Conservation (phyloP, 64 coral and sea anemone genomes). For the Hydrozoanthus tunicans region DNA sequence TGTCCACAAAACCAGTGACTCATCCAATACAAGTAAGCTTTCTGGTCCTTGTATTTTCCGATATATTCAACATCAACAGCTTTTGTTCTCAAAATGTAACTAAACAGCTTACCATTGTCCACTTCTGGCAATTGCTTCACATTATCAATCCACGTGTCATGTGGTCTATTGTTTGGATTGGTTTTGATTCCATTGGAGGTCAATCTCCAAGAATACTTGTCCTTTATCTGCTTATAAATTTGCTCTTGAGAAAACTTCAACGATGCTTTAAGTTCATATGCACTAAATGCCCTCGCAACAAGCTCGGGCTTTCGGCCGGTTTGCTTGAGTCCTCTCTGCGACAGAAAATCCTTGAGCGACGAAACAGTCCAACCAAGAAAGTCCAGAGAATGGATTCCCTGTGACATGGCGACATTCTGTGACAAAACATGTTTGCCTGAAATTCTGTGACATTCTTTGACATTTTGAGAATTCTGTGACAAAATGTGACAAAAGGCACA, state of each 20-base stretch:
- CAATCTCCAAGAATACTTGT: slow-evolving; percentile 1
- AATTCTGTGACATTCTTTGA: too few relatives aligned
- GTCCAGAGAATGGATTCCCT: neutral
- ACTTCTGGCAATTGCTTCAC: slow-evolving; percentile 60
- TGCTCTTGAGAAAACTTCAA: slow-evolving; percentile 59
- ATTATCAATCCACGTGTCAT: slow-evolving; percentile 53
- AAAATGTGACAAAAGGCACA: too few relatives aligned
- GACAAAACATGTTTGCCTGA: too few relatives aligned
- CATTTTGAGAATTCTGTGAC: too few relatives aligned
- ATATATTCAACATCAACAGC: slow-evolving; percentile 40
- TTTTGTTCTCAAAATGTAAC: slow-evolving; percentile 43
- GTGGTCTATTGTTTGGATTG: slow-evolving; percentile 27
- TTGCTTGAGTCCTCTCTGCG: slow-evolving; percentile 14
- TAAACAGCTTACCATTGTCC: slow-evolving; percentile 58
- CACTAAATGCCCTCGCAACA: slow-evolving; percentile 69
- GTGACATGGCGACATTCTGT: too few relatives aligned
- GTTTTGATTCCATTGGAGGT: neutral
- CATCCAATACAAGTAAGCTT: slow-evolving; percentile 61
- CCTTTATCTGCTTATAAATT: slow-evolving; percentile 27
- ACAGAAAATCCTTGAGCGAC: slow-evolving; percentile 44
- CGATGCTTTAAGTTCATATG: slow-evolving; percentile 61
- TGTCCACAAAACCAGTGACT: slow-evolving; percentile 61
- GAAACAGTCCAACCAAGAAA: slow-evolving; percentile 20
- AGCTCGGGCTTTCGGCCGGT: slow-evolving; percentile 56
- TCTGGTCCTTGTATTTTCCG: slow-evolving; percentile 45